Evolutionary conservation across 2,888 invertebrate species (phyloP), one percentile per base, ranked within the genome.

Genomic region (Eumacrocentrus americanus): DNA sequence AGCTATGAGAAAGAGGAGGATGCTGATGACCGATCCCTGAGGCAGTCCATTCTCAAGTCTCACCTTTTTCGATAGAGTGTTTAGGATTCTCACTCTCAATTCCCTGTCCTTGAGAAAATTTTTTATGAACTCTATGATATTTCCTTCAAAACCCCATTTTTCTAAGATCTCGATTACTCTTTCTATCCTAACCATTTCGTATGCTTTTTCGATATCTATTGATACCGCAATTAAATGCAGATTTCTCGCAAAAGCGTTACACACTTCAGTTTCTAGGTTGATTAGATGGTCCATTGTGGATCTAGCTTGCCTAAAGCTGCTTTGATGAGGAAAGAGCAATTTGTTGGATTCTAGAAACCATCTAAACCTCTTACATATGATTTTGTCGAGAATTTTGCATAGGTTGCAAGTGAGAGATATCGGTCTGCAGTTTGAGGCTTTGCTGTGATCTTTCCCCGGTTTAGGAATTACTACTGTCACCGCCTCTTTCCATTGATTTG

Each of bases 11-110:
- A 62, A 59, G n/a, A 59, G 38, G 0, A 50, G 53, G 0, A 50
- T 50, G 23, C 62, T 62, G 0, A 62, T 29, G 1, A 59, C 55
- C 4, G 55, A 58, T 0, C 62, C 62, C 47, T 50, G 59, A 0
- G 59, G 58, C 9, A 55, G 3, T 2, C 58, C 58, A n/a, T 62
- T 62, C 2, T 38, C 9, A 1, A 14, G 37, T 40, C 6, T 7
- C 6, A 2, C 3, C 7, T 25, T 48, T 12, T 34, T 38, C 7
- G 60, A 60, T 3, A 50, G 9, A 1, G 12, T 5, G 14, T 23
- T 18, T 1, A 37, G 18, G 4, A 60, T 11, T 34, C 25, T 60
- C 9, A 60, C 60, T 51, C 54, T 35, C 1, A 60, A 47, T 1
- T 1, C 1, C 12, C 51, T 20, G 3, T 60, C 18, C 7, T 34